A percentile compares a stretch with the other conserved stretches of the same genome.
Conservation (phyloP, 2,888 invertebrate genomes). For the Tinea pellionella region DNA sequence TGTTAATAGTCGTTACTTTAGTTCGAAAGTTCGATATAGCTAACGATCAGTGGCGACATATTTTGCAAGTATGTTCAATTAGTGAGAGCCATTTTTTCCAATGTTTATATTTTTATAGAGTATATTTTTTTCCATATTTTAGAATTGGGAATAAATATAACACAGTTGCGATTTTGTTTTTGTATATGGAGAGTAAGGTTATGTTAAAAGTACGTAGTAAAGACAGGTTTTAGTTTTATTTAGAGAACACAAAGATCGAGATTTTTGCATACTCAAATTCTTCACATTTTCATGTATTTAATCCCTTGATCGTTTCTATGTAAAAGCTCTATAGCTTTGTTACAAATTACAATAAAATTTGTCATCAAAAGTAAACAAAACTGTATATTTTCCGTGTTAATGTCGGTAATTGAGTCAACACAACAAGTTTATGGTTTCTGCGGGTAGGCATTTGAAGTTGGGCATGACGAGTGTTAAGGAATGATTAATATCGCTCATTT, state of each 20-base stretch:
- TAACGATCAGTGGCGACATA: conserved; percentile 25
- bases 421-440: background rate
- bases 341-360: background rate
- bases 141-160: too few relatives aligned
- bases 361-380: background rate
- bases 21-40: conserved; percentile 67
- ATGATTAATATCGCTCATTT: conserved; percentile 69
- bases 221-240: too few relatives aligned
- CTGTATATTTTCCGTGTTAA: background rate
- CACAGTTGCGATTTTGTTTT: too few relatives aligned
- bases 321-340: background rate
- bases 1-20: conserved; percentile 66
- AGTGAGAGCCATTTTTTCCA: too few relatives aligned
- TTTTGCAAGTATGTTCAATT: too few relatives aligned
- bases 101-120: too few relatives aligned
- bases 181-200: too few relatives aligned
- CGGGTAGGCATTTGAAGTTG: background rate
- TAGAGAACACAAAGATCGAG: too few relatives aligned
- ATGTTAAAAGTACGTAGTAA: too few relatives aligned
- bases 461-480: conserved; percentile 20
- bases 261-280: too few relatives aligned
- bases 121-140: too few relatives aligned
- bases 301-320: background rate
- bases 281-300: too few relatives aligned
- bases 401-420: background rate